Evolutionary conservation across 2,797 vertebrate genomes (phyloP), one percentile per base, ranked within the genome.

Genomic region (Sternarchorhynchus goeldii): DNA sequence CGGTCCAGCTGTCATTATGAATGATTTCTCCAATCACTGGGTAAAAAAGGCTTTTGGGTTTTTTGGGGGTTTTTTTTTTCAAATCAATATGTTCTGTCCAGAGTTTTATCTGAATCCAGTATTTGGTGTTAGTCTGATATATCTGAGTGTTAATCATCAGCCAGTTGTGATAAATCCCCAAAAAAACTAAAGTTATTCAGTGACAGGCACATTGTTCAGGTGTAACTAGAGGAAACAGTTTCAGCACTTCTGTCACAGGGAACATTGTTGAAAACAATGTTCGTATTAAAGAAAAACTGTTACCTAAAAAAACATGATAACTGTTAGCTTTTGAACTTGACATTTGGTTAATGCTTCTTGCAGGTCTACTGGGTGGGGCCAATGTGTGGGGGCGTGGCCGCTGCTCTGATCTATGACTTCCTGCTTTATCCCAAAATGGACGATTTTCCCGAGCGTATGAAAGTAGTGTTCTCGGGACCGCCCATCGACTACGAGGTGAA

Each of bases 331-430:
- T 76, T 21, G 21, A 12, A 17, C 17, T 14, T 18, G 2, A 25
- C 25, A n/a, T 10, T 18, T 32, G 34, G 16, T 4, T 12, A 45
- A 68, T n/a, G 1, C 80, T 56, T 55, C 4, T 83, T 78, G 8
- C 88, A 99, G 97, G 94, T 99, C 66, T 99, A 96, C 90, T 99
- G 97, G 97, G 96, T 99, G 76, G 97, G 97, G 18, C 97, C 97
- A 0, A 94, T 99, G 90, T 95, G 96, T 0, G 97, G 97, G 1
- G 95, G 95, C 0, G 93, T 95, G 2, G 91, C 93, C 0, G 97
- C 97, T 0, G 95, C 97, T 18, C 88, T 99, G 29, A 87, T 96
- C 64, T 99, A 99, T 0, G 97, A 99, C 85, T 99, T 98, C 88
- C 89, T 99, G 87, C 92, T 99, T 74, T 94, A 90, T 2, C 96